Evolutionary conservation across 1,140 invertebrate species (phyloP).

Genomic region (Bombus superbus): DNA sequence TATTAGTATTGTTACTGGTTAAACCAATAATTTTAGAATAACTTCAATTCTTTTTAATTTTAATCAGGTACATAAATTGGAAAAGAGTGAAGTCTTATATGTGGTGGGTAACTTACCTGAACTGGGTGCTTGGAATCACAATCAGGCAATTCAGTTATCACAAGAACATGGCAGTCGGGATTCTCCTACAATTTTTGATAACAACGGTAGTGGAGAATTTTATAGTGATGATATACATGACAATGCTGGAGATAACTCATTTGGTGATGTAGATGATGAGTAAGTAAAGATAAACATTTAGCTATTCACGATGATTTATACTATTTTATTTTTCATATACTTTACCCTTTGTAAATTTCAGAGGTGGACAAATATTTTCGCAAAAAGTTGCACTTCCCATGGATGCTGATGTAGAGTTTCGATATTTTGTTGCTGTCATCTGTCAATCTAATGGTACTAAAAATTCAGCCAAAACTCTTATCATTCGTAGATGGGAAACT

Average conservation of each 20-base stretch:
- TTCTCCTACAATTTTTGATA: slow-evolving; percentile 73
- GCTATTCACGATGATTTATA: not conserved
- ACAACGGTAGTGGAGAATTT: slow-evolving; percentile 71
- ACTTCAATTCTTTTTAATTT: slow-evolving; percentile 12
- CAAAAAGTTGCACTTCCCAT: slow-evolving; percentile 84
- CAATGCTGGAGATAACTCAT: slow-evolving; percentile 63
- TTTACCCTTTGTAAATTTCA: slow-evolving; percentile 55
- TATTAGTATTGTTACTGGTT: slow-evolving; percentile 11
- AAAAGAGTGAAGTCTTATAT: slow-evolving; percentile 80
- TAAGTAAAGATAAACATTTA: slow-evolving; percentile 55
- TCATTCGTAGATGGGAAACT: slow-evolving; percentile 93
- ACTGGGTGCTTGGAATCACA: slow-evolving; percentile 81
- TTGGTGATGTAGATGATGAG: slow-evolving; percentile 69
- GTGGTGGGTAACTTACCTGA: slow-evolving; percentile 81
- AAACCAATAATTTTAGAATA: not conserved
- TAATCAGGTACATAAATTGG: slow-evolving; percentile 74
- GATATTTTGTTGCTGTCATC: slow-evolving; percentile 88
- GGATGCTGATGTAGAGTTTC: slow-evolving; percentile 87
- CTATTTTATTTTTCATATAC: not conserved
- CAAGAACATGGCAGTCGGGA: slow-evolving; percentile 72
- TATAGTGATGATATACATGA: slow-evolving; percentile 69
- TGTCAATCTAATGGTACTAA: slow-evolving; percentile 81
- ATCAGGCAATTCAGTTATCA: slow-evolving; percentile 78
- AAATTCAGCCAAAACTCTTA: slow-evolving; percentile 83
- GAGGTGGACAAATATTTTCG: slow-evolving; percentile 75